Conservation (phyloP, 2,888 invertebrate genomes). For the Pheosia tremula region DNA sequence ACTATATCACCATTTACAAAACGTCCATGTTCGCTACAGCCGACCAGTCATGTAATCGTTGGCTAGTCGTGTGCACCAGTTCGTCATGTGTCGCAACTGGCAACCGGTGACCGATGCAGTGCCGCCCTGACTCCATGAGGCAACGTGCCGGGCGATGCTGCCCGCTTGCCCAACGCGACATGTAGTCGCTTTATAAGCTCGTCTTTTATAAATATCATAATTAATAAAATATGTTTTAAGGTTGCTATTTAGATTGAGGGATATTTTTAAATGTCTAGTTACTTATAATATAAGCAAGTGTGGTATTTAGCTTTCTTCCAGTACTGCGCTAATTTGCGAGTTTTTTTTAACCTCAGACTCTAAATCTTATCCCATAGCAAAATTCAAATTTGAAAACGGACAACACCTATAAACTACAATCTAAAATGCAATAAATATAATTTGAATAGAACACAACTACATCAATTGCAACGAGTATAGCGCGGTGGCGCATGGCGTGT, state of each 20-base stretch:
- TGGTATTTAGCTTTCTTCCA: too few species aligned
- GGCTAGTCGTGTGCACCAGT: not conserved
- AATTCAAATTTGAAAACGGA: not conserved
- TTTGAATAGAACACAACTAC: too few species aligned
- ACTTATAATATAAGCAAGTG: too few species aligned
- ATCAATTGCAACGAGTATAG: not conserved
- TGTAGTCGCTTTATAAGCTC: not conserved
- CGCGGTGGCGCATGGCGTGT: not conserved
- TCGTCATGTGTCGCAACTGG: slow-evolving; percentile 2
- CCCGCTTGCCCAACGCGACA: not conserved
- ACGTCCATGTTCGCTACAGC: not conserved
- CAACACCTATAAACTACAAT: not conserved
- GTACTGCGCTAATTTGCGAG: too few species aligned
- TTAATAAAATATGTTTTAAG: too few species aligned
- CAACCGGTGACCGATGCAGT: not conserved
- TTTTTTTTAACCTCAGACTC: too few species aligned
- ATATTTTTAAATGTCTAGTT: too few species aligned
- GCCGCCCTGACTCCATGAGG: not conserved
- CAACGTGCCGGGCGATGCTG: not conserved
- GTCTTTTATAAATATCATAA: not conserved
- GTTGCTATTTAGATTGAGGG: too few species aligned
- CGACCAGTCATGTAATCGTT: not conserved
- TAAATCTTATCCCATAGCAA: too few species aligned
- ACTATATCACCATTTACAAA: not conserved
- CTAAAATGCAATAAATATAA: not conserved